Evolutionary conservation across 1,140 invertebrate genomes (phyloP), one percentile per base, ranked within the genome.

Genomic region (Lucilia sericata): DNA sequence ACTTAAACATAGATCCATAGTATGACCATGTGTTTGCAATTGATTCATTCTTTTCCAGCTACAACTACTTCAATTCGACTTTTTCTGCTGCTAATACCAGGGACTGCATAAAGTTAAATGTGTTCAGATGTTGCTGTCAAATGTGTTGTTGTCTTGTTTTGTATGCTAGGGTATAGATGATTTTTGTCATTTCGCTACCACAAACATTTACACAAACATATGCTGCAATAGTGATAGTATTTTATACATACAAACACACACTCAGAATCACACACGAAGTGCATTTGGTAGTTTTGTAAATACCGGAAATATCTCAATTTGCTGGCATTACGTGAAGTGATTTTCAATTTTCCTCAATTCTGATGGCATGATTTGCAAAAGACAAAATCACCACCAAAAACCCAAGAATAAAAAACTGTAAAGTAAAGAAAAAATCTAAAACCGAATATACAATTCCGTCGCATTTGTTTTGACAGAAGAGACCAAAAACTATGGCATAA

Each of bases 261-360:
- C 55, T 49, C 74, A 65, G 36, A 36, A 30, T 42, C 42, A 42
- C 42, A 42, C 42, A 42, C 42, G 19, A 10, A 76, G 14, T 83
- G 30, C 49, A 21, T 34, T 51, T 76, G 74, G 74, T 51, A 17
- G 13, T 55, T 74, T 36, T 76, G 83, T 76, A 83, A 83, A 83
- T 83, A 49, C 74, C 83, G 83, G 83, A 83, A 83, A 83, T 83
- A 83, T 83, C 83, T 83, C 83, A 83, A 83, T 83, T 83, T 83
- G 83, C 74, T 76, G 74, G 74, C 83, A 74, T 76, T 83, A 83
- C 83, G 83, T 83, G 83, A 51, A 83, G 83, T 83, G 83, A 83
- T 83, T 83, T 83, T 83, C 83, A 83, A 83, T 83, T 75, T 83
- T 49, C 60, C 60, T 70, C 60, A 5, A 21, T 70, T 70, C 60